phyloP scores from a whole-genome alignment of 2,888 invertebrate genomes.

The Mimumesa dahlbomi region DNA sequence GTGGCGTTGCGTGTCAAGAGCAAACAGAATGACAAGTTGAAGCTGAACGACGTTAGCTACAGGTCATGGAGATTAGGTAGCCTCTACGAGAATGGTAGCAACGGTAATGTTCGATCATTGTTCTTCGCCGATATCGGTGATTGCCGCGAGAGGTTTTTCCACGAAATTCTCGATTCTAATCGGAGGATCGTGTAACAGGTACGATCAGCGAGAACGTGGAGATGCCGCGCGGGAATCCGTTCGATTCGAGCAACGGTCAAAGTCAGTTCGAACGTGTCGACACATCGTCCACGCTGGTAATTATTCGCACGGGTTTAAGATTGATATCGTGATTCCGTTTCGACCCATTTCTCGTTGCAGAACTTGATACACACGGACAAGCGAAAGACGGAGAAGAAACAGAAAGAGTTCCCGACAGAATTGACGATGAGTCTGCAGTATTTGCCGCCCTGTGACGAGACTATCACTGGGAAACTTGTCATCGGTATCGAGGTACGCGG shows the following conservation, averaged over 20 bases:
- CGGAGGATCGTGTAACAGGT: conserved; percentile 56
- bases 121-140: too few species aligned
- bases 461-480: conserved; percentile 74
- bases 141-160: neutral
- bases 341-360: conserved; percentile 50
- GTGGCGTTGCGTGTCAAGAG: conserved; percentile 35
- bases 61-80: conserved; percentile 78
- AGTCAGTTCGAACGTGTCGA: conserved; percentile 60
- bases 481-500: conserved; percentile 76
- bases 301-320: neutral
- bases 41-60: conserved; percentile 76
- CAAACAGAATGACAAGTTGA: conserved; percentile 68
- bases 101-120: conserved; percentile 63
- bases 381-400: conserved; percentile 66
- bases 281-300: conserved; percentile 71
- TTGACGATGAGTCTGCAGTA: conserved; percentile 77
- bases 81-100: conserved; percentile 74
- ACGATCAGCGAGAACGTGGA: conserved; percentile 71
- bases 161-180: too few species aligned
- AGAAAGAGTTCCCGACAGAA: conserved; percentile 75
- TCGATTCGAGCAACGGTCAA: conserved; percentile 64
- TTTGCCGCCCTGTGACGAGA: conserved; percentile 72
- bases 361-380: conserved; percentile 71
- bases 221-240: conserved; percentile 61
- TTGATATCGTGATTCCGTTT: neutral